Evolutionary conservation across 2,888 invertebrate genomes (phyloP).

Genomic region (Parthenolecanium corni): DNA sequence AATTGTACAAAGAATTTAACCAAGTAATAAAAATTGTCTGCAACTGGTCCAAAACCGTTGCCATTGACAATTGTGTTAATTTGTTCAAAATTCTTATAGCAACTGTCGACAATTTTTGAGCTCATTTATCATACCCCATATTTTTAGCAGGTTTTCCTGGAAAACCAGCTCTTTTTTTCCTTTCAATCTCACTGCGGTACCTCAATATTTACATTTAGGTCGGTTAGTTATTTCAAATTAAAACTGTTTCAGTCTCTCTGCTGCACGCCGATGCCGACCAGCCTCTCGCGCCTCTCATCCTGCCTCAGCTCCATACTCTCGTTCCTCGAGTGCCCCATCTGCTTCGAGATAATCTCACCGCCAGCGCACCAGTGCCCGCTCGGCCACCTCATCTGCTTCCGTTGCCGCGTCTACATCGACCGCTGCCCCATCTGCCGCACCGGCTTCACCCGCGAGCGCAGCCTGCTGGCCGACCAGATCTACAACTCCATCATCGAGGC

Average conservation of each 20-base stretch:
- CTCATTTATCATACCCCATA: too few relatives aligned
- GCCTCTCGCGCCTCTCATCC: conserved; percentile 41
- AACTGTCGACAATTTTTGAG: too few relatives aligned
- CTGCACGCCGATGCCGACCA: conserved; percentile 33
- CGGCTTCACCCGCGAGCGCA: conserved; percentile 40
- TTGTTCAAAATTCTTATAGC: too few relatives aligned
- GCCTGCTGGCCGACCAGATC: conserved; percentile 40
- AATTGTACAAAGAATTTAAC: too few relatives aligned
- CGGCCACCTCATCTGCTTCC: conserved; percentile 42
- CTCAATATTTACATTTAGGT: too few relatives aligned
- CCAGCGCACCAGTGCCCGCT: conserved; percentile 44
- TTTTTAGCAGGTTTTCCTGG: too few relatives aligned
- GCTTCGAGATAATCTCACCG: conserved; percentile 41
- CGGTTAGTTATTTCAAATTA: too few relatives aligned
- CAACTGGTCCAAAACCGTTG: too few relatives aligned
- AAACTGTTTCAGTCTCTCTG: conserved; percentile 32
- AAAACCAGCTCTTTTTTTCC: too few relatives aligned
- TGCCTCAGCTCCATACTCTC: conserved; percentile 42
- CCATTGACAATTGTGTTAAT: too few relatives aligned
- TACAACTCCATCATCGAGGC: conserved; percentile 32
- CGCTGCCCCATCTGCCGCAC: conserved; percentile 42
- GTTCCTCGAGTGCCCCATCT: conserved; percentile 44
- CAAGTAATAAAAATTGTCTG: too few relatives aligned
- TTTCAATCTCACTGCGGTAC: too few relatives aligned
- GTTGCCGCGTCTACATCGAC: conserved; percentile 41